Conservation (phyloP, 2,797 vertebrate genomes). For the Alexandromys oeconomus region DNA sequence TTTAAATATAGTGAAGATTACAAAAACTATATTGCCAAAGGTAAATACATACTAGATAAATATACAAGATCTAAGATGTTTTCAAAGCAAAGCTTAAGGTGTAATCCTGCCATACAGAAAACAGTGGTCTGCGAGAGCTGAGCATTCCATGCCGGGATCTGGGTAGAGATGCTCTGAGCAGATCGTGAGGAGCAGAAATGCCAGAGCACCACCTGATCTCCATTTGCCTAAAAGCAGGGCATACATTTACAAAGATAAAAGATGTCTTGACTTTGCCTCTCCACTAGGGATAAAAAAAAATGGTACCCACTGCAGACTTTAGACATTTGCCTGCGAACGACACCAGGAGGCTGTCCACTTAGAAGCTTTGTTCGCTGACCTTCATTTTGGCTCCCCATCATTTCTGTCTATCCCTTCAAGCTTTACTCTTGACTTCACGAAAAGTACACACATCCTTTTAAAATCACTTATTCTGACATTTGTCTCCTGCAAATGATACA, state of each 20-base stretch:
- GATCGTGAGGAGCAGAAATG: not conserved
- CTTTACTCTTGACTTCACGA: not conserved
- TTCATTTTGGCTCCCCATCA: not conserved
- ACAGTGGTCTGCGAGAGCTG: not conserved
- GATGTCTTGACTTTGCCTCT: not conserved
- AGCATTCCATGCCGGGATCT: not conserved
- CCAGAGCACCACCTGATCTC: not conserved
- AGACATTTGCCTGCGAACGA: not conserved
- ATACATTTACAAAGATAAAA: constrained; percentile 8
- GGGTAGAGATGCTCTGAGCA: not conserved
- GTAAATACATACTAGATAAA: not conserved
- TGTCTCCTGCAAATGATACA: not conserved
- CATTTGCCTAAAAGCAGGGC: not conserved
- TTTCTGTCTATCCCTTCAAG: not conserved
- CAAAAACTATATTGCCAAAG: not conserved
- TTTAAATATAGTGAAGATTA: not conserved
- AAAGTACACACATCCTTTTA: not conserved
- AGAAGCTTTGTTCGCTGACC: not conserved
- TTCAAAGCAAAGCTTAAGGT: not conserved
- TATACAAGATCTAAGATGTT: not conserved
- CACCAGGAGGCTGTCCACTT: not conserved
- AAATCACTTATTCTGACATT: not conserved
- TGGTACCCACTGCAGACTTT: not conserved
- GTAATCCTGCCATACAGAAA: not conserved
- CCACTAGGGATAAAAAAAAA: not conserved